Base-by-base conservation (phyloP, 2,888 invertebrate species). In the Pterostichus madidus region DNA sequence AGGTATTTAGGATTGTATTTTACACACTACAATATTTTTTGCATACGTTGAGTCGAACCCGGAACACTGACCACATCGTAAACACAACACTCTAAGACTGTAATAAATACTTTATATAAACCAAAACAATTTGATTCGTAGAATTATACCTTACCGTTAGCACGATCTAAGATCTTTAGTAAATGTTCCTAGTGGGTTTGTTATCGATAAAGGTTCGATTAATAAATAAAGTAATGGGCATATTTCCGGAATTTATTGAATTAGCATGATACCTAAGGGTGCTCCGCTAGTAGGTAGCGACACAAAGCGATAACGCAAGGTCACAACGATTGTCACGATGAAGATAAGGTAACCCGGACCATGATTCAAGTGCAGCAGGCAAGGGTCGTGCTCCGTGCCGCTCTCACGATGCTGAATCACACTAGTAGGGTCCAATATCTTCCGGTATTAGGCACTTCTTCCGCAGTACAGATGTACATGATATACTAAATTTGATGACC, bases 391-490 rank as follows among this genome's bases (percentile, higher is more conserved):
- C 8, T 10, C 0, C 17, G 11, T 44, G 44, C 68, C 68, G 68
- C 68, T 44, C 10, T 8, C 8, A 5, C 17, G 0, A 15, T 8
- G 68, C 15, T 15, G 44, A 44, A 10, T 44, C 11, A 44, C 15
- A 71, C 68, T 71, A 75, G 52, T 68, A 31, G 75, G 75, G 78
- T 78, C 59, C 61, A 78, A 61, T 56, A 78, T 53, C 56, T 78
- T 78, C 78, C 78, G 78, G 78, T 52, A 78, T 78, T 44, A 78
- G 61, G 32, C 13, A 59, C 78, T 78, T 78, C 78, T 78, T 78
- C 78, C 78, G 78, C 17, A 32, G 11, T 56, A 17, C 53, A 78
- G 78, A 78, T 78, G 13, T 59, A 78, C 35, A 61, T 44, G 78
- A 78, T 78, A 59, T 78, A 39, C 44, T 46, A 61, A 78, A 59